A percentile compares a stretch with the other conserved stretches of the same genome.
phyloP scores from a whole-genome alignment of 2,797 vertebrate genomes.

The Netta rufina region DNA sequence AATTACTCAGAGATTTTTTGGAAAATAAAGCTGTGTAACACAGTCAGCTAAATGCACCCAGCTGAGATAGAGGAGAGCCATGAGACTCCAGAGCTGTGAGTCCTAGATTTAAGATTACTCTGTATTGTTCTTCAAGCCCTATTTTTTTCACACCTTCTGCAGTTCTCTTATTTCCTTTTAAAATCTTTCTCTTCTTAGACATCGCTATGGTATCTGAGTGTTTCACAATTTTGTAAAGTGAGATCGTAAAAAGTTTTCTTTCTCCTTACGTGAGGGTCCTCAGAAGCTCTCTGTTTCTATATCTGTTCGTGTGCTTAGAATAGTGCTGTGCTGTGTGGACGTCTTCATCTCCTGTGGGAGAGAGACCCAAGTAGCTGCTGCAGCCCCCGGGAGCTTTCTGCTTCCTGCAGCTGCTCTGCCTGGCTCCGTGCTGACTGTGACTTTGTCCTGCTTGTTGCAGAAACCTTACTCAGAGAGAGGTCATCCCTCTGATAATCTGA shows the following conservation, averaged over 20 bases:
- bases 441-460: not conserved
- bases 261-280: not conserved
- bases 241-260: not conserved
- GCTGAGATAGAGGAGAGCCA: not conserved
- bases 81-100: not conserved
- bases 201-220: not conserved
- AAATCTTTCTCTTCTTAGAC: not conserved
- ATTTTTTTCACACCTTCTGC: not conserved
- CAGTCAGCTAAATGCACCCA: not conserved
- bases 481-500: not conserved
- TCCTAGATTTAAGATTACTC: not conserved
- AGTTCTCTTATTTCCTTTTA: not conserved
- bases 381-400: accelerated
- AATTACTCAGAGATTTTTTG: not conserved
- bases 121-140: not conserved
- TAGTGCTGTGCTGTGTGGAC: not conserved
- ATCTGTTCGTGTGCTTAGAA: not conserved
- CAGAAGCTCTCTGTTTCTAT: not conserved
- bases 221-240: not conserved
- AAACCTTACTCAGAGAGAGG: not conserved
- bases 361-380: not conserved
- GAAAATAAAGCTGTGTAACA: not conserved
- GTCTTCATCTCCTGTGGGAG: not conserved
- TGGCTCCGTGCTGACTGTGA: accelerated
- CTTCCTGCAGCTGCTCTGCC: not conserved